phyloP scores from a whole-genome alignment of 2,888 invertebrate genomes.

The Lasioglossum pauxillum region DNA sequence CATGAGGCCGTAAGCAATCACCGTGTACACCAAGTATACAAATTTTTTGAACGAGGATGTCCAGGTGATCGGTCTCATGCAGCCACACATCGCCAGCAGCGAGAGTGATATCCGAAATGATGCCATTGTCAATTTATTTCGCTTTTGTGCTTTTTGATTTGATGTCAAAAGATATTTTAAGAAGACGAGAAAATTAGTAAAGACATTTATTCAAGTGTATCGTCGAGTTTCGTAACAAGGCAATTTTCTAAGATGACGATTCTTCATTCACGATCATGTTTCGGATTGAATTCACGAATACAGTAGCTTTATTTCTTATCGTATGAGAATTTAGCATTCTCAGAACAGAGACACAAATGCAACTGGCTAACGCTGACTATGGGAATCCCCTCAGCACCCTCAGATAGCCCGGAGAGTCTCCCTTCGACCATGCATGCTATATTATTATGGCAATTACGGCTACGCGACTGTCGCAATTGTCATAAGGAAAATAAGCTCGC shows the following conservation, averaged over 20 bases:
- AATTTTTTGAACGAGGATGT: neutral
- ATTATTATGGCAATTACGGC: neutral
- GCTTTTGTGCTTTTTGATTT: neutral
- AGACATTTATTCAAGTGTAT: too few species aligned
- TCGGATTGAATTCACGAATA: neutral
- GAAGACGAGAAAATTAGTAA: neutral
- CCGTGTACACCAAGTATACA: slow-evolving; percentile 53
- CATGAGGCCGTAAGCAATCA: slow-evolving; percentile 31
- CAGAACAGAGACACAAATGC: neutral
- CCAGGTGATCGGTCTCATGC: neutral
- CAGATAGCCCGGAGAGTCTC: neutral
- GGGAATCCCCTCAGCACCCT: neutral
- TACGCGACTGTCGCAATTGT: neutral
- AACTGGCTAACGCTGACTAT: neutral
- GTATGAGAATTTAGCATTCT: neutral
- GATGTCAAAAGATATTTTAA: neutral
- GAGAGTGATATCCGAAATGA: neutral
- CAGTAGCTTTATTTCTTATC: neutral
- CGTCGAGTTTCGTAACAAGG: too few species aligned
- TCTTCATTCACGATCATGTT: too few species aligned
- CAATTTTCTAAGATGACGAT: neutral
- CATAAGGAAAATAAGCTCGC: too few species aligned
- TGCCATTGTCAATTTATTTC: neutral
- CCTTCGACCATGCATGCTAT: neutral
- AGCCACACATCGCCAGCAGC: neutral